Conservation (phyloP, 2,888 invertebrate genomes). For the Chironomus riparius region DNA sequence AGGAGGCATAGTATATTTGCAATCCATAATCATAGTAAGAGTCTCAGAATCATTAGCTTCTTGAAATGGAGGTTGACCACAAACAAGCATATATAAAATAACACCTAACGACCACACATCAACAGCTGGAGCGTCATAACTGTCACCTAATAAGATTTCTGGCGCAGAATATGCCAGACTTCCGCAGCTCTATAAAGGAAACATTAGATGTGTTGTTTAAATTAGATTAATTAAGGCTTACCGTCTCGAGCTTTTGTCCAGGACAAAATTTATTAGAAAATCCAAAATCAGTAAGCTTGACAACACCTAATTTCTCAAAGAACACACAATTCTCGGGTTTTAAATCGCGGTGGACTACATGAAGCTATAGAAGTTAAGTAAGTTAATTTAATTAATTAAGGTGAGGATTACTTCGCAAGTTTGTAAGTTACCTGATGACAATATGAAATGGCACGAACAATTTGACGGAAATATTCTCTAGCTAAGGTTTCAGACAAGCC, state of each 20-base stretch:
- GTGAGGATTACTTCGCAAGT: not conserved
- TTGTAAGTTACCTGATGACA: slow-evolving; percentile 66
- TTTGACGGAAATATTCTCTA: slow-evolving; percentile 90
- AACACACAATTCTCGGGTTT: slow-evolving; percentile 82
- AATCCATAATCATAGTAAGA: slow-evolving; percentile 98
- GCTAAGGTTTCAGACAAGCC: slow-evolving; percentile 77
- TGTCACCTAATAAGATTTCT: slow-evolving; percentile 95
- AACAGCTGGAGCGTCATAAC: slow-evolving; percentile 97
- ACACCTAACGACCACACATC: slow-evolving; percentile 99
- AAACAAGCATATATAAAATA: slow-evolving; percentile 88
- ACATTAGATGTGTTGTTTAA: too few relatives aligned
- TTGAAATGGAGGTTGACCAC: slow-evolving; percentile 95
- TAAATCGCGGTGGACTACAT: slow-evolving; percentile 72
- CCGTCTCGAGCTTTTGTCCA: slow-evolving; percentile 93
- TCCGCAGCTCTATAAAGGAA: slow-evolving; percentile 54
- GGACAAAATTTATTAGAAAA: slow-evolving; percentile 93
- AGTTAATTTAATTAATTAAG: slow-evolving; percentile 34
- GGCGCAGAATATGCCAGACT: slow-evolving; percentile 98
- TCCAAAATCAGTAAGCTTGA: slow-evolving; percentile 98
- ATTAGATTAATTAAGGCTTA: slow-evolving; percentile 36
- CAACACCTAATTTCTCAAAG: slow-evolving; percentile 92
- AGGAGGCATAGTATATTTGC: slow-evolving; percentile 87
- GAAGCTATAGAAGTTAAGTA: slow-evolving; percentile 37
- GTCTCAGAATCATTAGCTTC: slow-evolving; percentile 99
- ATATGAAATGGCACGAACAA: slow-evolving; percentile 94